Evolutionary conservation across 1,140 invertebrate genomes (phyloP).

Genomic region (Manduca sexta): DNA sequence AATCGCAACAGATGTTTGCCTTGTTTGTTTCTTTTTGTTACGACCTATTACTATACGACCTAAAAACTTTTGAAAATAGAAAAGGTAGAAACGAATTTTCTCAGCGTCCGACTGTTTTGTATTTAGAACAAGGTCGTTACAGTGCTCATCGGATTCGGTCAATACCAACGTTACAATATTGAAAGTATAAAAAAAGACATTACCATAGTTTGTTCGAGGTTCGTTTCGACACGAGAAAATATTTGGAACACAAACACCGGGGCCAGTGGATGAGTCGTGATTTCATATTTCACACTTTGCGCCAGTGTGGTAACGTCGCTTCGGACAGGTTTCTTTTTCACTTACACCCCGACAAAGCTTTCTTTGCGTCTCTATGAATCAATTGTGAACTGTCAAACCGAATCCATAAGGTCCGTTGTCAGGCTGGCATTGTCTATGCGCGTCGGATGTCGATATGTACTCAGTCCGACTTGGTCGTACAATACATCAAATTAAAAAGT

Average conservation of each 20-base stretch:
- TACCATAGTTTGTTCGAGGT: slow-evolving; percentile 39
- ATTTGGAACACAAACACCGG: slow-evolving; percentile 66
- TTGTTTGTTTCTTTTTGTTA: slow-evolving; percentile 29
- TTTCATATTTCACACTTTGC: slow-evolving; percentile 72
- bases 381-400: slow-evolving; percentile 1
- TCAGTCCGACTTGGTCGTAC: slow-evolving; percentile 7
- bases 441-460: slow-evolving; percentile 1
- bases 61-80: slow-evolving; percentile 6
- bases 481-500: slow-evolving; percentile 54
- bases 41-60: slow-evolving; percentile 13
- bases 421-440: neutral
- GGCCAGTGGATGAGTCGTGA: slow-evolving; percentile 64
- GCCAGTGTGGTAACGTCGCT: slow-evolving; percentile 54
- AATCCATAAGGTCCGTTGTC: neutral
- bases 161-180: slow-evolving; percentile 23
- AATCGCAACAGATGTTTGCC: slow-evolving; percentile 45
- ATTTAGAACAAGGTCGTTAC: slow-evolving; percentile 34
- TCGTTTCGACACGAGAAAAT: slow-evolving; percentile 62
- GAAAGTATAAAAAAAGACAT: slow-evolving; percentile 36
- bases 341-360: slow-evolving; percentile 28
- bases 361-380: slow-evolving; percentile 1
- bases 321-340: slow-evolving; percentile 59
- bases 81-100: slow-evolving; percentile 10
- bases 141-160: slow-evolving; percentile 23
- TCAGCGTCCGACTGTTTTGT: slow-evolving; percentile 10